A percentile compares a stretch with the other conserved stretches of the same genome.
phyloP scores from a whole-genome alignment of 2,113 vertebrate genomes.

The Rhea pennata region DNA sequence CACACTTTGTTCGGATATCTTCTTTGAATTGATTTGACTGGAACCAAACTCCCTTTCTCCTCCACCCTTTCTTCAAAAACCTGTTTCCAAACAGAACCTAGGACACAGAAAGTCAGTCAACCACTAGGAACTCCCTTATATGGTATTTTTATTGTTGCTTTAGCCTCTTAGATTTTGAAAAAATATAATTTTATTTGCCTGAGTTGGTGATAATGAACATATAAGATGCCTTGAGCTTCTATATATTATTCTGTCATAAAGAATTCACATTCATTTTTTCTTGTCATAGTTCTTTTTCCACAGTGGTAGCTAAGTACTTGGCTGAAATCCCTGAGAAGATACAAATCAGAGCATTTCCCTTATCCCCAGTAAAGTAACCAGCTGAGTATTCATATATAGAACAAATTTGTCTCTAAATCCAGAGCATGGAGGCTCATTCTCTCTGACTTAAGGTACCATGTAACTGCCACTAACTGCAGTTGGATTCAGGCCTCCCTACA shows the following conservation, averaged over 20 bases:
- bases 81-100: neutral
- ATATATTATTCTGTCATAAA: neutral
- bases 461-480: neutral
- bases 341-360: neutral
- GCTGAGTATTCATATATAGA: neutral
- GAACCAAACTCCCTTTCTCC: fast-evolving
- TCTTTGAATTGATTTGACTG: neutral
- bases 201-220: neutral
- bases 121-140: neutral
- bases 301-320: neutral
- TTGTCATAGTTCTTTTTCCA: neutral
- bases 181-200: neutral
- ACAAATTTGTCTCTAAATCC: neutral
- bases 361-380: neutral
- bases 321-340: neutral
- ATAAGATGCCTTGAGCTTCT: neutral
- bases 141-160: neutral
- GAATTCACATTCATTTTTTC: neutral
- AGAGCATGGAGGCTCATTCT: neutral
- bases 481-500: neutral
- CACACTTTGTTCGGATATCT: neutral
- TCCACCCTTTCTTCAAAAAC: neutral
- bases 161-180: neutral
- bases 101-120: neutral
- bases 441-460: neutral